These are phyloP conservation scores for Enoplosus armatus DNA, from an alignment of 2,797 vertebrate species.

Conservation along the genomic window DNA sequence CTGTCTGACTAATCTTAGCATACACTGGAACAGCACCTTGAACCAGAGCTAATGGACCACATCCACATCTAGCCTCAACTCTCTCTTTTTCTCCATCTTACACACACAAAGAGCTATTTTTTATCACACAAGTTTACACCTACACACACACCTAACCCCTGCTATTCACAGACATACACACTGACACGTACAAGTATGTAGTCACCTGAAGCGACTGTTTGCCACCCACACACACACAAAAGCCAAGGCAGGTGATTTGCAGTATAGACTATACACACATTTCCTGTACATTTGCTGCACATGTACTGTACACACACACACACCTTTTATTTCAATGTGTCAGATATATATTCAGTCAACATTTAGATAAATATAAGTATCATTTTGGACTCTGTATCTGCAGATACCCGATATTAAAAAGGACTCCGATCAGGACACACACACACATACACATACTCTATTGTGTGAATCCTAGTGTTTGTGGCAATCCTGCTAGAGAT, in stretches of 20 bases:
- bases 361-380: neutral
- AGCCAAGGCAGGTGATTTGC: neutral
- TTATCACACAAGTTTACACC: neutral
- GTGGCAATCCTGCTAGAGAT: conserved; percentile 7
- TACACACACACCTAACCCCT: neutral
- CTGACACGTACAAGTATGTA: neutral
- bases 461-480: neutral
- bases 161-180: neutral
- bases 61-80: conserved; percentile 39
- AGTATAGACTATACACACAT: neutral
- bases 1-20: conserved; percentile 62
- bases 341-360: neutral
- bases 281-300: neutral
- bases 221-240: neutral
- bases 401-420: neutral
- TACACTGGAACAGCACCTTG: conserved; percentile 54
- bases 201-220: neutral
- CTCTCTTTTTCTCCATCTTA: conserved; percentile 14
- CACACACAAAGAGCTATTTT: conserved; percentile 18
- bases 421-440: neutral
- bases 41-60: conserved; percentile 67
- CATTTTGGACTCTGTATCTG: neutral
- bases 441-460: neutral
- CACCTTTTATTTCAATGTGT: neutral
- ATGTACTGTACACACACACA: neutral